Base-by-base conservation (phyloP, 2,113 vertebrate species). In the Ammodytes dubius region DNA sequence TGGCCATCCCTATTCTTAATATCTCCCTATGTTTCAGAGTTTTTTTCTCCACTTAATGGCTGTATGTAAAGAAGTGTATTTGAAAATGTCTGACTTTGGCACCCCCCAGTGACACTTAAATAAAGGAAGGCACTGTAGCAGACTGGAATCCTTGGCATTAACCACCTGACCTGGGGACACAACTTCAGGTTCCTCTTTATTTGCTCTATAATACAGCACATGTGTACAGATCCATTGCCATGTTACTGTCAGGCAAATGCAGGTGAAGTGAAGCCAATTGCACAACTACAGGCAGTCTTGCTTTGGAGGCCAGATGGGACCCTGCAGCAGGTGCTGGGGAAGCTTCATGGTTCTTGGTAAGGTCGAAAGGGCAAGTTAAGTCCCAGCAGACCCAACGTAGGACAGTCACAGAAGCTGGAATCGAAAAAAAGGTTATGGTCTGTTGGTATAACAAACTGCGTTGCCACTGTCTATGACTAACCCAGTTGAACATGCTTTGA, bases 241-340 rank as follows among this genome's bases (percentile, higher is more conserved):
- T 53, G 47, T 78, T 27, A 65, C 27, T 61, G 35, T 75, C 11
- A 40, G 59, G 46, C 47, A 75, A n/a, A 45, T 61, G 52, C 43
- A 81, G 49, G 43, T 57, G 14, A 70, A 68, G 40, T 37, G 27
- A 78, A 47, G 71, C 61, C 17, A 60, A 52, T 49, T 67, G 39
- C 43, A 70, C 73, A 71, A 49, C 71, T 88, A 77, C 70, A 76
- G n/a, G 19, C 50, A 8, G 27, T 73, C 45, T 3, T 49, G 46
- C 46, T 63, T 74, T 59, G 8, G 59, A 79, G 60, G 54, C 67
- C 83, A 88, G 81, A 84, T 79, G 83, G 79, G 77, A 76, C 58
- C 60, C 10, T 27, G 9, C n/a, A 13, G 35, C 60, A 68, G 54
- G n/a, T 73, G 45, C 56, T 10, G 6, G 11, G 12, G 64, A 67